Base-by-base conservation (phyloP, 2,113 vertebrate genomes). In the Aptenodytes patagonicus region DNA sequence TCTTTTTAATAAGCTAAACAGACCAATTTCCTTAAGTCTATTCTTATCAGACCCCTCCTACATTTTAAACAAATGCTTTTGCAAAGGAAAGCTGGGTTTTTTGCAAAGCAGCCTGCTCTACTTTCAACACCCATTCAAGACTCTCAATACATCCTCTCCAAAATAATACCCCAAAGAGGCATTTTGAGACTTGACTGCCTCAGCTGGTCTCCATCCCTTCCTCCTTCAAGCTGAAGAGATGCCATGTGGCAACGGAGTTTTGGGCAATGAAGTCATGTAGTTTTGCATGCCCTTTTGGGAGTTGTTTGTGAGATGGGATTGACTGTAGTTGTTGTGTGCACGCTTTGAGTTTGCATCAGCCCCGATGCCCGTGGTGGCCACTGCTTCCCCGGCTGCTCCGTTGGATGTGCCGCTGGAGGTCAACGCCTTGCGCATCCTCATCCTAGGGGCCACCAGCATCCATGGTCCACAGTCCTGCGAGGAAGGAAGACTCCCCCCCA, bases 1-100 rank as follows among this genome's bases (percentile, higher is more conserved):
- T 95, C 95, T 95, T 89, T 87, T 62, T 79, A 91, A 96, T 88
- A 66, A 95, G 20, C 47, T 77, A 80, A 95, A 96, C 84, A 85
- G 71, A 70, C 26, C 25, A 26, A 94, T 95, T 96, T 97, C 73
- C 83, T 91, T 22, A 65, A 46, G 36, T 79, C 14, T 73, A 44
- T 42, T 90, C n/a, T 82, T 88, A 62, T 95, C 82, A 86, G 62
- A 42, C 11, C 16, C 76, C 62, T 88, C 68, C 55, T 83, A 21
- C 9, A 55, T 42, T 85, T 91, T 75, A 69, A 89, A 91, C 72
- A 82, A 89, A 84, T 38, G 18, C 6, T 88, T 87, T 90, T 65
- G 49, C 9, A 34, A 61, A 65, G 3, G 34, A 85, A 94, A 65
- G 7, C 10, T 69, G 7, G 6, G 15, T 16, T 49, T 91, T 93